Evolutionary conservation across 2,888 invertebrate genomes (phyloP), one percentile per base, ranked within the genome.

Genomic region (Craniophora ligustri): DNA sequence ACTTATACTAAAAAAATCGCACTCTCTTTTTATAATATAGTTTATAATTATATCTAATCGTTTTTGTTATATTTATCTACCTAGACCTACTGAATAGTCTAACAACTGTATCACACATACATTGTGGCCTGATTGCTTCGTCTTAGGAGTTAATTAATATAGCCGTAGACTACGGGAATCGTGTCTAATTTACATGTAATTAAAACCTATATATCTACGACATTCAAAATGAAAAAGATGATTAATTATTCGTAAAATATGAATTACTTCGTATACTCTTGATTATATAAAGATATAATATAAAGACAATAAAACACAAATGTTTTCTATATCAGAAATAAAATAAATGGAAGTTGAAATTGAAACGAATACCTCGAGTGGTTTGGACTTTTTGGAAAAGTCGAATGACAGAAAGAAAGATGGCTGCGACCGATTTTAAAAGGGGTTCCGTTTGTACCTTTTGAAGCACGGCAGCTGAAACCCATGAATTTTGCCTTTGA

Each of bases 101-200:
- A 53, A 51, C 62, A 54, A 51, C 41, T 48, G 18, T 34, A 30
- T 51, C 14, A 28, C 42, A 32, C 28, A 26, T 23, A 46, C 31
- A 38, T 18, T 47, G 30, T 34, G 26, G 7, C 14, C 15, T 45
- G 53, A 60, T 50, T 54, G 55, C 62, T 61, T 66, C 48, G 50
- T 66, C 49, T 35, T 46, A 14, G 13, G 16, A 65, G 53, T 65
- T 70, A 66, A 70, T 70, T 67, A 49, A 53, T 31, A 49, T 39
- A 19, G 26, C 36, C 28, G 15, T 15, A 31, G 15, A 5, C n/a
- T 18, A 26, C 16, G 16, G 23, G n/a, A 50, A 19, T 55, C 36
- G 41, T 39, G 32, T 44, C 8, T 44, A 23, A 44, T 50, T 47
- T 36, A 16, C 31, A 49, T 46, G 35, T 11, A 45, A 51, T 42